phyloP scores from a whole-genome alignment of 2,113 vertebrate species.

The Anoura caudifer region DNA sequence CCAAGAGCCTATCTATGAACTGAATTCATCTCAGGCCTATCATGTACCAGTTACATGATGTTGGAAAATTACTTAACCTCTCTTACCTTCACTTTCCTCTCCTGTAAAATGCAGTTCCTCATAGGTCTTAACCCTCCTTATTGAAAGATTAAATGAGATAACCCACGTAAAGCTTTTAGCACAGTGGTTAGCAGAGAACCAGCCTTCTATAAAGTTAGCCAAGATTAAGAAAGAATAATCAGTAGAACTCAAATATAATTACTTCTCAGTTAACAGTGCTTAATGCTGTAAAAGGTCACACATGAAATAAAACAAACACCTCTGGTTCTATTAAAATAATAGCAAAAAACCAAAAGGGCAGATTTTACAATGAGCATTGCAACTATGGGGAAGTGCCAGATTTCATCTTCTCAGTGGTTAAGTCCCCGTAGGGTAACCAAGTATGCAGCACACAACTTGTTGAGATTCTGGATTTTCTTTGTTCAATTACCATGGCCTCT shows the following conservation, averaged over 20 bases:
- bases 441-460: too few species aligned
- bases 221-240: background rate
- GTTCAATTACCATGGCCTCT: background rate
- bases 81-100: background rate
- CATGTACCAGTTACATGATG: too few species aligned
- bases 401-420: background rate
- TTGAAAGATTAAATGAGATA: background rate
- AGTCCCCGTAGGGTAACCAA: background rate
- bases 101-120: background rate
- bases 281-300: background rate
- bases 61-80: background rate
- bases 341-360: background rate
- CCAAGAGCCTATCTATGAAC: background rate
- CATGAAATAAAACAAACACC: background rate
- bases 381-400: rapidly evolving
- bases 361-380: background rate
- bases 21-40: background rate
- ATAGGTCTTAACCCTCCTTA: background rate
- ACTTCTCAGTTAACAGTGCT: background rate
- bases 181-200: background rate
- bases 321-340: background rate
- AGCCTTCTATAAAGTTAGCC: background rate
- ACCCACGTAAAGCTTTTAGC: background rate
- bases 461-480: background rate
- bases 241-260: background rate